Base-by-base conservation (phyloP, 2,113 vertebrate species). In the Dissostichus mawsoni region DNA sequence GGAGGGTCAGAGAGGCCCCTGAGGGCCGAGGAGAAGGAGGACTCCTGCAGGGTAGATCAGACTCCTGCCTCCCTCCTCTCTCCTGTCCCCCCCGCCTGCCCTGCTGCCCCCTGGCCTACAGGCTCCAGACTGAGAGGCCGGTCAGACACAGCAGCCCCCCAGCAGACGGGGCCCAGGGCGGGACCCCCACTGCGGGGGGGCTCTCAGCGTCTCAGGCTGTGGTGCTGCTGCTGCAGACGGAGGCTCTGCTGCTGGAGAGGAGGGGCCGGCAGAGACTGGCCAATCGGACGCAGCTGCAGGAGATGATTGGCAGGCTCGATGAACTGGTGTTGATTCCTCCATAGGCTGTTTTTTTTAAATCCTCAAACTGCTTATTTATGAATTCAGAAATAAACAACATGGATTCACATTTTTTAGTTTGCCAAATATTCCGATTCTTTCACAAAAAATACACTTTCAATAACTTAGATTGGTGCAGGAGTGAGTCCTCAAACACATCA, bases 311-410 rank as follows among this genome's bases (percentile, higher is more conserved):
- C 73, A 70, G 62, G 10, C 80, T 87, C 75, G 84, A 89, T 0
- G 5, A 78, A 29, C 67, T 90, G 77, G 81, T 94, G 62, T n/a
- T 94, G 36, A 84, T 94, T 10, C 85, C 91, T 1, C 88, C 90
- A 0, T 89, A 87, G 72, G 58, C 14, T 0, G 20, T 66, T 20
- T 51, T 50, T 23, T 36, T 20, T 50, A 12, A 2, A 51, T 51
- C n/a, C 25, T 36, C 2, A 20, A 48, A 13, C 25, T 44, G n/a
- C 6, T 36, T 8, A 57, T 17, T n/a, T 23, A 33, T 56, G 7
- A 4, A 20, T 47, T 58, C 2, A 41, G 9, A 62, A 69, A 78
- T 53, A 55, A 61, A 69, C 41, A 33, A 48, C 14, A 47, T 36
- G 12, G 9, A 56, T 55, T 72, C 33, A 20, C 2, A 71, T 25